Evolutionary conservation across 2,797 vertebrate species (phyloP), one percentile per base, ranked within the genome.

Genomic region (Trematomus bernacchii): DNA sequence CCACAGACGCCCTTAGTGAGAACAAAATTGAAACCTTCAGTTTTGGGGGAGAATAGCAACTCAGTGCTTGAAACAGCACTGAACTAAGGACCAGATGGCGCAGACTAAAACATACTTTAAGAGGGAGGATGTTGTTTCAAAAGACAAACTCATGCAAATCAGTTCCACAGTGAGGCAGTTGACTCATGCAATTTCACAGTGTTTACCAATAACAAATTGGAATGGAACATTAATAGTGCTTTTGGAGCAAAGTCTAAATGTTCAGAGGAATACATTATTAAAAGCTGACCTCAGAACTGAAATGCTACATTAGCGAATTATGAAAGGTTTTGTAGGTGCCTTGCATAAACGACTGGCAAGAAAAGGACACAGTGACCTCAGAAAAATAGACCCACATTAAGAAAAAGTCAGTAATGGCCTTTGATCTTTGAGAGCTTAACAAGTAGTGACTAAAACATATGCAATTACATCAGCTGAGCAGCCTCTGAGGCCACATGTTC

Each of bases 201-300:
- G 89, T 94, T 94, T 93, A 93, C 93, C 79, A 88, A 93, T 89
- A 94, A 93, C 89, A 89, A 92, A 93, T 87, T 87, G 89, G 83
- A 92, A 92, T 67, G 81, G 85, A 85, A 78, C 89, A 85, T 81
- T 90, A 91, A 92, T 90, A 86, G 81, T 73, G 77, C 76, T 90
- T 89, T 91, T 85, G 30, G 84, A 63, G 88, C 87, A 78, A 81
- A 82, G 71, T 80, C 79, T 71, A 81, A 89, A 85, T 58, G 79
- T 87, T 90, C 80, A 78, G 83, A 87, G 85, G 77, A 83, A 87
- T 76, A 68, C 44, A 58, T 86, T 79, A 88, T 91, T 87, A 84
- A 54, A 27, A 71, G 81, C 86, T 83, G 77, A 91, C 84, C 81
- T 79, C 80, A 80, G 62, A 84, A 69, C 77, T 61, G 66, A 90